A percentile compares a stretch with the other conserved stretches of the same genome.
These are phyloP conservation scores for Cydia pomonella DNA, from an alignment of 1,140 invertebrate species.

Conservation along the genomic window DNA sequence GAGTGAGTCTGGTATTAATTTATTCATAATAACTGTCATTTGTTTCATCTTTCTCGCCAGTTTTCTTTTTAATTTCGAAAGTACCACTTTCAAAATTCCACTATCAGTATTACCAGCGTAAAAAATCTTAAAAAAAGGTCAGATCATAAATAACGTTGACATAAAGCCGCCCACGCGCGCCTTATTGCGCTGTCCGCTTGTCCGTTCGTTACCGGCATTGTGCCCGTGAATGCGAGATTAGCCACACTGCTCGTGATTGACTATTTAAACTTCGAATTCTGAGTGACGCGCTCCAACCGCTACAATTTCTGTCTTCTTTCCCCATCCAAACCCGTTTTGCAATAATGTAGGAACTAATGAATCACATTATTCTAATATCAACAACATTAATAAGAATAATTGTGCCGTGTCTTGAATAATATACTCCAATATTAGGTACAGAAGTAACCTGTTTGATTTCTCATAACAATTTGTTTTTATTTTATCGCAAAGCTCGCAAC, in stretches of 20 bases:
- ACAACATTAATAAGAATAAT: constrained; percentile 14
- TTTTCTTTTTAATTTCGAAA: constrained; percentile 18
- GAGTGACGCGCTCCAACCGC: constrained; percentile 57
- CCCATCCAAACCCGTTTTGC: constrained; percentile 23
- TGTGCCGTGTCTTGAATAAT: constrained; percentile 22
- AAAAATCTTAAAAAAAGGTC: constrained; percentile 61
- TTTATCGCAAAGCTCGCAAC: constrained; percentile 30
- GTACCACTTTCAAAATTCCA: constrained; percentile 41
- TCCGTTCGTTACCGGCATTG: constrained; percentile 79
- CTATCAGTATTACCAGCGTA: constrained; percentile 50
- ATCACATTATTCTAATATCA: constrained; percentile 24
- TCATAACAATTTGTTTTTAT: constrained; percentile 32
- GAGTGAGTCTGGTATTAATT: not conserved
- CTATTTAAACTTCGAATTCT: constrained; percentile 71
- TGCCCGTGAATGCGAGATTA: constrained; percentile 73
- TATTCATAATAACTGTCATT: constrained; percentile 16
- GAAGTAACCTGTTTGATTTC: constrained; percentile 33
- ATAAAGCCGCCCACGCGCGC: constrained; percentile 73
- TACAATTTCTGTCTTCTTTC: constrained; percentile 29
- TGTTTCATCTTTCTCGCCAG: not conserved
- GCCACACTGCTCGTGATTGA: constrained; percentile 76
- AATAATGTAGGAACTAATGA: constrained; percentile 27
- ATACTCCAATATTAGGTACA: constrained; percentile 18
- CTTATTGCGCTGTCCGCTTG: constrained; percentile 75
- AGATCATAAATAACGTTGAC: constrained; percentile 79